Evolutionary conservation across 2,113 vertebrate species (phyloP), one percentile per base, ranked within the genome.

Genomic region (Marmota monax): DNA sequence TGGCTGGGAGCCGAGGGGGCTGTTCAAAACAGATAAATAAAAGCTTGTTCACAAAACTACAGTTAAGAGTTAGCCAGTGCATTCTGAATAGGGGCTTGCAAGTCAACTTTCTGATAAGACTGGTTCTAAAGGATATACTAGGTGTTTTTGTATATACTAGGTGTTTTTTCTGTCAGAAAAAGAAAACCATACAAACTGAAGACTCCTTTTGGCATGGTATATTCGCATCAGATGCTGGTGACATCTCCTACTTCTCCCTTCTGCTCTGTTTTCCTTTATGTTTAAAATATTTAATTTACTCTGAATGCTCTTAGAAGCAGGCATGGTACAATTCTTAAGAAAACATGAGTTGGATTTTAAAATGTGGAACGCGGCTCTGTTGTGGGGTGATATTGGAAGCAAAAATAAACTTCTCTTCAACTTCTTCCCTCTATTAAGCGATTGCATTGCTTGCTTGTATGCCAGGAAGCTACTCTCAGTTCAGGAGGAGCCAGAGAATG

Each of bases 341-440:
- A 84, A 87, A 92, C 2, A 22, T 1, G 13, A 80, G 39, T 27
- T 96, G 29, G n/a, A 23, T 87, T 94, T 67, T 56, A 58, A 78
- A 92, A 34, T 77, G 63, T 11, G 61, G 39, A 27, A 48, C 18
- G 37, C 17, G 51, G 73, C 56, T 92, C 84, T 88, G 37, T 17
- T 51, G 39, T 7, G 7, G 61, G 48, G 29, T 32, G 56, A 84
- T 32, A 74, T 16, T 22, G 32, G 51, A 91, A 61, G 77, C 56
- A 95, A 78, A 79, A 93, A 58, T 79, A 84, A 94, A 92, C 80
- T 77, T 88, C 61, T 79, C 80, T 90, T 56, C 74, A 87, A 82
- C 51, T 53, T 69, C 45, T 79, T 14, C 34, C 61, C 20, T 82
- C 51, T 39, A 20, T 42, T 79, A 78, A 96, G 80, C 79, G 89